phyloP scores from a whole-genome alignment of 2,797 vertebrate species.

The Neomorphus geoffroyi region DNA sequence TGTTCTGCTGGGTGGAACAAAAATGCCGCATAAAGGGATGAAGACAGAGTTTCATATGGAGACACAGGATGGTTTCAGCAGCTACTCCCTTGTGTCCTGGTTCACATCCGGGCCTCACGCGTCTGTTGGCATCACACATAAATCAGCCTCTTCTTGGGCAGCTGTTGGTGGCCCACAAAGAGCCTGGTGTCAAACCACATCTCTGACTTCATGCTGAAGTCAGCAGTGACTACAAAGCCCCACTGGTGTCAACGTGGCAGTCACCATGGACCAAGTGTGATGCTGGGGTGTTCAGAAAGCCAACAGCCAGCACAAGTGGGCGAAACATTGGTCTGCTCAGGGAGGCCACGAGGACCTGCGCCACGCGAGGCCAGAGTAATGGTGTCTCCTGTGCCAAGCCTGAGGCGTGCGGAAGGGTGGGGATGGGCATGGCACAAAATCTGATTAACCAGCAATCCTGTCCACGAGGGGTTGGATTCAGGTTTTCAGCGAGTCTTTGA shows the following conservation, averaged over 20 bases:
- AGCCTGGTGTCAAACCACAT: not conserved
- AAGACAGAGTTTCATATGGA: not conserved
- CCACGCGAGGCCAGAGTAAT: accelerated
- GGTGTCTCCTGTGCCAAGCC: not conserved
- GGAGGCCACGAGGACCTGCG: accelerated
- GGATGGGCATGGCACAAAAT: too few species aligned
- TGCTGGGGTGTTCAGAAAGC: not conserved
- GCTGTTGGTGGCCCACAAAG: not conserved
- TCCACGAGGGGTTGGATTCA: not conserved
- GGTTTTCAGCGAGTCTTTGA: not conserved
- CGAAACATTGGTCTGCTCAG: not conserved
- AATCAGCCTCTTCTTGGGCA: not conserved
- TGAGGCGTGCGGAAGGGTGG: not conserved
- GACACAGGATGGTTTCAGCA: not conserved
- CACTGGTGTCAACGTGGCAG: not conserved
- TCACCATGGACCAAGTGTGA: accelerated
- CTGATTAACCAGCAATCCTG: not conserved
- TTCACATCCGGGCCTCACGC: not conserved
- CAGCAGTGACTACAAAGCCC: not conserved
- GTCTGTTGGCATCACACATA: accelerated
- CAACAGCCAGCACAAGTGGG: not conserved
- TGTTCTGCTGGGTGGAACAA: not conserved
- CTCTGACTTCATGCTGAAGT: not conserved
- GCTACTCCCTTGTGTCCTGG: not conserved
- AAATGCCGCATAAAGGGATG: not conserved